These are phyloP conservation scores for Epirrita christyi DNA, from an alignment of 2,888 invertebrate species.

Conservation along the genomic window DNA sequence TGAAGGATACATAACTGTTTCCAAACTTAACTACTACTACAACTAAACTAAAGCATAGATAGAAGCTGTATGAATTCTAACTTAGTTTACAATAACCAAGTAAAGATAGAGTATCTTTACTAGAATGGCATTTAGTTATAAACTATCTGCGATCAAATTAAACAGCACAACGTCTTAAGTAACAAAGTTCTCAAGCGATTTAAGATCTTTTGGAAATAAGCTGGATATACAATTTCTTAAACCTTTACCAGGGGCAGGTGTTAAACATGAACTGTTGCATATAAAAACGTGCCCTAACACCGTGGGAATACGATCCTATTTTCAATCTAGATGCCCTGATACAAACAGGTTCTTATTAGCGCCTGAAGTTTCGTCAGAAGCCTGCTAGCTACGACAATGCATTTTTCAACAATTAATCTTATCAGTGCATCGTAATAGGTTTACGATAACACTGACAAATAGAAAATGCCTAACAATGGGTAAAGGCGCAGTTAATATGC, in stretches of 20 bases:
- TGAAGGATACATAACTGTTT: too few species aligned
- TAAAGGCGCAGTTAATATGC: conserved; percentile 56
- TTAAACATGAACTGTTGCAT: conserved; percentile 48
- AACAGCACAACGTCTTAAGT: conserved; percentile 60
- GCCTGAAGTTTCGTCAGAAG: conserved; percentile 63
- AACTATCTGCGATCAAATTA: conserved; percentile 34
- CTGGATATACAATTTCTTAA: conserved; percentile 73
- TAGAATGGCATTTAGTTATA: conserved; percentile 73
- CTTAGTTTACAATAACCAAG: too few species aligned
- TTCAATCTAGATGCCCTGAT: conserved; percentile 42
- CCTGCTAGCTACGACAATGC: conserved; percentile 41
- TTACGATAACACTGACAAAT: conserved; percentile 36
- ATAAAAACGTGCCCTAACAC: conserved; percentile 47
- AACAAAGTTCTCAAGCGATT: conserved; percentile 51
- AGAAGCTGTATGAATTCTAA: too few species aligned
- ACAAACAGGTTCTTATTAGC: conserved; percentile 59
- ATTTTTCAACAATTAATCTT: conserved; percentile 52
- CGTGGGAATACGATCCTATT: conserved; percentile 53
- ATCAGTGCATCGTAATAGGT: conserved; percentile 39
- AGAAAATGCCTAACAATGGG: conserved; percentile 59
- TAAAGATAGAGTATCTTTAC: conserved; percentile 42
- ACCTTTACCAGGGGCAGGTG: conserved; percentile 73
- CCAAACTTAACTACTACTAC: too few species aligned
- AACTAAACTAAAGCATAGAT: too few species aligned
- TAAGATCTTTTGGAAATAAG: conserved; percentile 61